Conservation (phyloP, 2,888 invertebrate species). For the Trachelus tabidus region DNA sequence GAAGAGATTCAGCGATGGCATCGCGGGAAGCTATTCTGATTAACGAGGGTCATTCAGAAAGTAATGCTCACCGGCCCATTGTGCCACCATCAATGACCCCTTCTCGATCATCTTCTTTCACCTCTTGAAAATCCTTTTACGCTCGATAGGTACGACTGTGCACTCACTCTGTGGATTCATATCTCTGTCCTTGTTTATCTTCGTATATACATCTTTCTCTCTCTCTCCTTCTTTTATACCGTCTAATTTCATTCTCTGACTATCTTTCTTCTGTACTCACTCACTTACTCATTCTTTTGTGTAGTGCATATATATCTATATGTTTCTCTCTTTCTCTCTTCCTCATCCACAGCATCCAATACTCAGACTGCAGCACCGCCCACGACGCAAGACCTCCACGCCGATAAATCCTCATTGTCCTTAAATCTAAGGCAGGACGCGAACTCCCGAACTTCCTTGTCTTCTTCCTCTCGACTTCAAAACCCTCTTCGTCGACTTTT, state of each 20-base stretch:
- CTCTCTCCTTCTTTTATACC: neutral
- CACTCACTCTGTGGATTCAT: neutral
- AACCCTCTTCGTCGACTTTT: neutral
- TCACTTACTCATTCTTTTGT: neutral
- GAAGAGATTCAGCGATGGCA: neutral
- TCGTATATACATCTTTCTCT: neutral
- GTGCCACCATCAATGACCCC: slow-evolving; percentile 29
- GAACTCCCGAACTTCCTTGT: slow-evolving; percentile 5
- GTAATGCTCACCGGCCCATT: slow-evolving; percentile 38
- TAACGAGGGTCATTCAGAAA: slow-evolving; percentile 45
- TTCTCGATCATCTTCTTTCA: slow-evolving; percentile 32
- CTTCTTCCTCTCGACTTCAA: neutral
- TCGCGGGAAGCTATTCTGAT: slow-evolving; percentile 32
- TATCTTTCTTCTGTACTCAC: neutral
- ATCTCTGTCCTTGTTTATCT: neutral
- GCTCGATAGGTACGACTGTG: slow-evolving; percentile 5
- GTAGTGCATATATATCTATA: neutral
- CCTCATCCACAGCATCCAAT: neutral
- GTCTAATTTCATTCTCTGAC: neutral
- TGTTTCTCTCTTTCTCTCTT: neutral
- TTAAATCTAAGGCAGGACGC: neutral
- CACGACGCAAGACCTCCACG: neutral
- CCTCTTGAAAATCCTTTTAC: slow-evolving; percentile 16
- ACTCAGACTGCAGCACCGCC: neutral
- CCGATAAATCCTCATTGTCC: slow-evolving; percentile 4